phyloP scores from a whole-genome alignment of 1,140 invertebrate species.

The Drosophila cardini region DNA sequence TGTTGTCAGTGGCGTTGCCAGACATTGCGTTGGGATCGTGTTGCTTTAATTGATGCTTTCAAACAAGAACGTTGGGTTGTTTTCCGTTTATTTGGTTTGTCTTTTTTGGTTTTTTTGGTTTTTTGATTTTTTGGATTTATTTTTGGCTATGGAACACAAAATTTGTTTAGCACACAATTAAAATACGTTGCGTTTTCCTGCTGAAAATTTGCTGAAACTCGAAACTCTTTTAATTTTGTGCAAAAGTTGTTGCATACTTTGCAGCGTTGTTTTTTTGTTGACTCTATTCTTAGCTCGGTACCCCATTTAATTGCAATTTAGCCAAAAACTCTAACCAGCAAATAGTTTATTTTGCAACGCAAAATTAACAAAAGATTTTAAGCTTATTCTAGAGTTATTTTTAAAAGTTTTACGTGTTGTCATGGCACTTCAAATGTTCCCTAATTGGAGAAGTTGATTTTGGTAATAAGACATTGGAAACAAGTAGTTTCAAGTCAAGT shows the following conservation, averaged over 20 bases:
- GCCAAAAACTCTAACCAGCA: background rate
- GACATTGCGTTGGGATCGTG: conserved; percentile 26
- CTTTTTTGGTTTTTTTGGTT: background rate
- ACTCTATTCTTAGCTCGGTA: background rate
- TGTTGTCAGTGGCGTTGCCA: conserved; percentile 35
- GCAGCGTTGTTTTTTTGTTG: background rate
- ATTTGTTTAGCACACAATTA: conserved; percentile 15
- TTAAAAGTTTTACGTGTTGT: too few species aligned
- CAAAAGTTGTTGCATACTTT: conserved; percentile 18
- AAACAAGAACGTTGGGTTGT: background rate
- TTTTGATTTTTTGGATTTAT: background rate
- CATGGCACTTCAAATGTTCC: too few species aligned
- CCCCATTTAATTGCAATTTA: background rate
- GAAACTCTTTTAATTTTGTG: background rate
- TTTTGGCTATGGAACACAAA: conserved; percentile 22
- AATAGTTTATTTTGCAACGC: background rate
- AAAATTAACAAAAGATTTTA: background rate
- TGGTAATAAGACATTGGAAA: background rate
- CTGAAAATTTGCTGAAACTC: conserved; percentile 24
- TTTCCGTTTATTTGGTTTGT: background rate
- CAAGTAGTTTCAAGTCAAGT: background rate
- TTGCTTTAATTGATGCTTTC: conserved; percentile 6
- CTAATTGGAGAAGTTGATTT: too few species aligned
- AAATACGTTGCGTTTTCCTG: background rate
- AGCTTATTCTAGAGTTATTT: background rate